Conservation (phyloP, 2,888 invertebrate genomes). For the Morpho helenor region DNA sequence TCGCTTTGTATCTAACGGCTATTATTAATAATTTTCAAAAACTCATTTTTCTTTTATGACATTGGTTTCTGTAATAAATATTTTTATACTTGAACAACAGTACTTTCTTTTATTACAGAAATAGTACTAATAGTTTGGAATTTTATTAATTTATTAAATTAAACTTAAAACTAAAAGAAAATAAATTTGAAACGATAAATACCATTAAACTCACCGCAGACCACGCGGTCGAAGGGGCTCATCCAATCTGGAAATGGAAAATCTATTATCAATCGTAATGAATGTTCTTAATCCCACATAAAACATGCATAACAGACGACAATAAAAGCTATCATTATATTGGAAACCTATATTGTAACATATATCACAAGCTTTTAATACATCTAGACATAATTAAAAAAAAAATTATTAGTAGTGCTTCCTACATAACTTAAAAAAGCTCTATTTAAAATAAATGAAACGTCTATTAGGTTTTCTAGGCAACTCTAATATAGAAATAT, state of each 20-base stretch:
- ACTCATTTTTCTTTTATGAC: no score
- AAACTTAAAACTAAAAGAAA: slow-evolving; percentile 77
- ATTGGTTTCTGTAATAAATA: background rate
- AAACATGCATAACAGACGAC: slow-evolving; percentile 48
- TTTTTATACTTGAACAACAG: no score
- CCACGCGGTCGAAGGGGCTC: slow-evolving; percentile 96
- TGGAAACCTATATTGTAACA: background rate
- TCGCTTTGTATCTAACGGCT: no score
- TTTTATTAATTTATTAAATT: slow-evolving; percentile 28
- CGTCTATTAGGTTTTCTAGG: no score
- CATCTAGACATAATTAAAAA: no score
- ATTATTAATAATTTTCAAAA: no score
- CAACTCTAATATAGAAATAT: no score
- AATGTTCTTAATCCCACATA: slow-evolving; percentile 64
- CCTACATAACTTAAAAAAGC: no score
- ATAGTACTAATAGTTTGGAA: slow-evolving; percentile 2
- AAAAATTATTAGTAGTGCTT: no score
- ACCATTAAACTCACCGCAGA: slow-evolving; percentile 96
- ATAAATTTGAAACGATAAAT: slow-evolving; percentile 83
- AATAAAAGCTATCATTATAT: background rate
- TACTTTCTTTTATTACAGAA: background rate
- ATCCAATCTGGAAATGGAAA: slow-evolving; percentile 93
- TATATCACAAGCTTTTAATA: no score
- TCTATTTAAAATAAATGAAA: no score
- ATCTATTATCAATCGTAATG: slow-evolving; percentile 80